Evolutionary conservation across 2,888 invertebrate species (phyloP).

Genomic region (Antitype chi): DNA sequence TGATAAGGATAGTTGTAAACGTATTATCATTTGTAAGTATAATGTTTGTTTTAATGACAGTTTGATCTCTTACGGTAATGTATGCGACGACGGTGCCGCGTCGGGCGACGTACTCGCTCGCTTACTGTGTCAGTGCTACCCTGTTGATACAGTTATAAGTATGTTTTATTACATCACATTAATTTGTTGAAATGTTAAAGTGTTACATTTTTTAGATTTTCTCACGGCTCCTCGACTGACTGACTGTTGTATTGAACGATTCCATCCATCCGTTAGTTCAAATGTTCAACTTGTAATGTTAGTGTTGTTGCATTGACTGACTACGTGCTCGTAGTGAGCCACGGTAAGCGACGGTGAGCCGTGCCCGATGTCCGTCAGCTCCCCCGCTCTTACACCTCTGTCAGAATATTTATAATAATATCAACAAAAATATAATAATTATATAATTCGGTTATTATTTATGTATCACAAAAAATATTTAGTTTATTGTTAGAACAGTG

Average conservation of each 20-base stretch:
- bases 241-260: conserved; percentile 66
- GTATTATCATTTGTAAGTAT: conserved; percentile 88
- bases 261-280: conserved; percentile 65
- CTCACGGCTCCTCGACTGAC: conserved; percentile 60
- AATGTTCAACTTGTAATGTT: conserved; percentile 63
- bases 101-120: conserved; percentile 61
- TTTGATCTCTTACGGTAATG: conserved; percentile 89
- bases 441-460: conserved; percentile 81
- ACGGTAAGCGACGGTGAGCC: conserved; percentile 54
- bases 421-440: conserved; percentile 75
- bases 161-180: conserved; percentile 61
- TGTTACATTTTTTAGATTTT: conserved; percentile 61
- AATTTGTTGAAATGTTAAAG: conserved; percentile 62
- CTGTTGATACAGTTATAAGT: conserved; percentile 54
- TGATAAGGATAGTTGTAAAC: conserved; percentile 87
- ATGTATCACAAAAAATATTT: conserved; percentile 80
- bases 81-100: conserved; percentile 75
- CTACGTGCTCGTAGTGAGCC: conserved; percentile 12
- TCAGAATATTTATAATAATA: conserved; percentile 64
- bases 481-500: conserved; percentile 79
- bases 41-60: conserved; percentile 87
- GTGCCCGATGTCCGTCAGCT: conserved; percentile 67
- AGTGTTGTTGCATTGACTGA: conserved; percentile 51
- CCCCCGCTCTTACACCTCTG: conserved; percentile 73
- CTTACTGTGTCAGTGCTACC: conserved; percentile 50